Evolutionary conservation across 1,140 invertebrate genomes (phyloP).

Genomic region (Trypoxylus dichotomus): DNA sequence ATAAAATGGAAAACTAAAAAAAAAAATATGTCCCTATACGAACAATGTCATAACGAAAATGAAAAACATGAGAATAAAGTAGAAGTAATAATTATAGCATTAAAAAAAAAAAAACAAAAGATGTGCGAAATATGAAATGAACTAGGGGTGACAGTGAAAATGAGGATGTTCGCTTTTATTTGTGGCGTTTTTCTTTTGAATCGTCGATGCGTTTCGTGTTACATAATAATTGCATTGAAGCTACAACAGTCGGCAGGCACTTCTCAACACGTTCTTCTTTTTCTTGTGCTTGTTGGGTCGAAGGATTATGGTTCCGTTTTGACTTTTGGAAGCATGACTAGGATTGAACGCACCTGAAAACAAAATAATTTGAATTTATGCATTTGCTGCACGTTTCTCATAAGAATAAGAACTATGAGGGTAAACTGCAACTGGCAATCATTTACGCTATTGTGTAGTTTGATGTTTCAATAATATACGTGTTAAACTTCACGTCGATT

Average conservation of each 20-base stretch:
- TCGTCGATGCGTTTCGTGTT: neutral
- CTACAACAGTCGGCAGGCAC: conserved; percentile 62
- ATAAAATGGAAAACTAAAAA: too few species aligned
- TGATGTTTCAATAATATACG: too few species aligned
- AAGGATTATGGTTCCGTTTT: conserved; percentile 63
- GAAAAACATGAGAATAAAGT: too few species aligned
- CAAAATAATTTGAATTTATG: neutral
- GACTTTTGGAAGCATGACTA: conserved; percentile 58
- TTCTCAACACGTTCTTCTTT: conserved; percentile 66
- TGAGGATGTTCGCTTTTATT: neutral
- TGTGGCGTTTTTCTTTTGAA: neutral
- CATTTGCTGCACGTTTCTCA: too few species aligned
- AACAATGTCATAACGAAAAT: too few species aligned
- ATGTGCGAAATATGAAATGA: neutral
- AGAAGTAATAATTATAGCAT: too few species aligned
- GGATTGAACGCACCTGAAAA: conserved; percentile 66
- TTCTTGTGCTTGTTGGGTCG: conserved; percentile 59
- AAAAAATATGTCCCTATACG: too few species aligned
- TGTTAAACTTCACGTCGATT: too few species aligned
- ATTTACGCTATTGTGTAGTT: too few species aligned
- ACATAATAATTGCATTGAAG: conserved; percentile 2
- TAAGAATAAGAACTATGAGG: too few species aligned
- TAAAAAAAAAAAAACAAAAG: neutral
- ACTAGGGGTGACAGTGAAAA: neutral
- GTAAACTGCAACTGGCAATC: too few species aligned